Evolutionary conservation across 2,113 vertebrate genomes (phyloP).

Genomic region (Pipa parva): DNA sequence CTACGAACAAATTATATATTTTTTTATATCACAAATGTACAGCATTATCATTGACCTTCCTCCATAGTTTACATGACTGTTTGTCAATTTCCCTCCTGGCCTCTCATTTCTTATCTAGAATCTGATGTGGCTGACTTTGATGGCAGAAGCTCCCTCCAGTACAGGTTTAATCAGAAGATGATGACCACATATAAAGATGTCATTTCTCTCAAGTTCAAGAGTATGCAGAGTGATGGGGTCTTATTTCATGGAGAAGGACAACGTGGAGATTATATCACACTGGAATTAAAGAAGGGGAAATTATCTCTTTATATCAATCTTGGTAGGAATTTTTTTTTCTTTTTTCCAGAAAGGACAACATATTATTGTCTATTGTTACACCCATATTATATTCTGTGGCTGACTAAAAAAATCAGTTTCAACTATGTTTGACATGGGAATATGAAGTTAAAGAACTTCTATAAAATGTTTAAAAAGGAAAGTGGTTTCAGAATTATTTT

Average conservation of each 20-base stretch:
- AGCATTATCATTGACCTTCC: slow-evolving; percentile 21
- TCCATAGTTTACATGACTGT: slow-evolving; percentile 12
- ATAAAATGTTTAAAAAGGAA: too few species aligned
- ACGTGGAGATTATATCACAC: slow-evolving; percentile 85
- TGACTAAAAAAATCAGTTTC: too few species aligned
- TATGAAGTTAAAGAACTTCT: too few species aligned
- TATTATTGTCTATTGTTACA: too few species aligned
- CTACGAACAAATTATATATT: background rate
- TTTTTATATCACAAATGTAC: background rate
- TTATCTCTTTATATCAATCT: slow-evolving; percentile 84
- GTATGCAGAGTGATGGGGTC: slow-evolving; percentile 87
- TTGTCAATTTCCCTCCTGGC: slow-evolving; percentile 26
- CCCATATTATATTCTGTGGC: too few species aligned
- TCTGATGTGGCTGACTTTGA: slow-evolving; percentile 91
- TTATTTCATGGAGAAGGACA: slow-evolving; percentile 92
- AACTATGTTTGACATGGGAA: too few species aligned
- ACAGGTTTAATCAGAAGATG: slow-evolving; percentile 96
- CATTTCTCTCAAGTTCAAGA: slow-evolving; percentile 93
- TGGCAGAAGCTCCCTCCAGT: slow-evolving; percentile 91
- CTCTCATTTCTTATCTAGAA: slow-evolving; percentile 58
- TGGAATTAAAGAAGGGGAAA: slow-evolving; percentile 86
- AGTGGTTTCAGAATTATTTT: too few species aligned
- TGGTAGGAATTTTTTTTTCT: too few species aligned
- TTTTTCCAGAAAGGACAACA: too few species aligned
- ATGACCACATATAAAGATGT: slow-evolving; percentile 97